phyloP scores from a whole-genome alignment of 1,140 invertebrate species.

The Listronotus oregonensis region DNA sequence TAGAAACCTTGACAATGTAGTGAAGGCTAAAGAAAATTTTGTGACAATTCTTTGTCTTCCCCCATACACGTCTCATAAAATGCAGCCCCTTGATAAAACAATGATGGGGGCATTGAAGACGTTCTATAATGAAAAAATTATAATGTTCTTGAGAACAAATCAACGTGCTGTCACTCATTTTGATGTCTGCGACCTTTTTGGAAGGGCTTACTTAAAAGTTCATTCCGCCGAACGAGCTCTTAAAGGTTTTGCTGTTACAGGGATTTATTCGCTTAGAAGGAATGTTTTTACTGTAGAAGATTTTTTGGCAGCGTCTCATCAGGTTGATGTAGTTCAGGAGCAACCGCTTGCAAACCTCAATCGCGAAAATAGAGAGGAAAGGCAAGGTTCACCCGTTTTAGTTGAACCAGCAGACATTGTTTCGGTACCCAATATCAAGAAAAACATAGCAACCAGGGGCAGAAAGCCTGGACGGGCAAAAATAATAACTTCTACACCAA shows the following conservation, averaged over 20 bases:
- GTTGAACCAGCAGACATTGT: no score
- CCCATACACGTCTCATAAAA: slow-evolving; percentile 49
- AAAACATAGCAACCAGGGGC: slow-evolving; percentile 17
- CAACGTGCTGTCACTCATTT: slow-evolving; percentile 21
- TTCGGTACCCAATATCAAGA: no score
- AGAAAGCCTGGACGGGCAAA: slow-evolving; percentile 24
- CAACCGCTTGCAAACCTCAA: no score
- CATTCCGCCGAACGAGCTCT: slow-evolving; percentile 20
- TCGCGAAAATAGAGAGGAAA: no score
- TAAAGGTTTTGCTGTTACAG: slow-evolving; percentile 43
- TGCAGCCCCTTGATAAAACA: slow-evolving; percentile 48
- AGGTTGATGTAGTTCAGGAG: no score
- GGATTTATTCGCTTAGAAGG: slow-evolving; percentile 26
- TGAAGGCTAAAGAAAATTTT: slow-evolving; percentile 43
- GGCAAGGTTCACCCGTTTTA: no score
- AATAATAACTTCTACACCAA: slow-evolving; percentile 24
- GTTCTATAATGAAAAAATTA: slow-evolving; percentile 41
- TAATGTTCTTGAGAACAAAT: slow-evolving; percentile 27
- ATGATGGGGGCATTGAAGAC: no score
- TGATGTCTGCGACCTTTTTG: slow-evolving; percentile 23
- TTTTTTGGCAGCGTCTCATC: slow-evolving; percentile 31
- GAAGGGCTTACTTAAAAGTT: slow-evolving; percentile 29
- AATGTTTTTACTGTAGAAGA: slow-evolving; percentile 34
- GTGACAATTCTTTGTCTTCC: slow-evolving; percentile 47
- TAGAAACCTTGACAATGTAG: slow-evolving; percentile 45